Evolutionary conservation across 2,797 vertebrate genomes (phyloP), one percentile per base, ranked within the genome.

Genomic region (Sternotherus odoratus): DNA sequence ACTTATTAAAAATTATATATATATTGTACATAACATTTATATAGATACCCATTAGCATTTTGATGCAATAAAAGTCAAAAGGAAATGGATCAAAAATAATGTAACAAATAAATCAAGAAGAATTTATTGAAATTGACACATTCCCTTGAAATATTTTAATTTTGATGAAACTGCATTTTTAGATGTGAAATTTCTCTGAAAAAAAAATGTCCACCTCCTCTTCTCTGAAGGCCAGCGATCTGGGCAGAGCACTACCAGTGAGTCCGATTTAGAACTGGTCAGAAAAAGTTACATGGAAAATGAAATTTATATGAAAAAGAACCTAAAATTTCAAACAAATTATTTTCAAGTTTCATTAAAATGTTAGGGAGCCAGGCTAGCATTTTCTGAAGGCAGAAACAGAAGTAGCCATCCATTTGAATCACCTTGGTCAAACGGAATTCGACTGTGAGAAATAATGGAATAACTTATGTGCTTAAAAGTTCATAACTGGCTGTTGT

Each of bases 281-380:
- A 77, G 51, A 85, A 91, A 82, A 91, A 82, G 66, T 46, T 79
- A 46, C 39, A 50, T 82, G 57, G 23, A 94, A 88, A 79, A 88
- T 39, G 4, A 56, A 91, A 87, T n/a, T 12, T 28, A 49, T 26
- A 8, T 56, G 26, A 86, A 82, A 91, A 91, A 50, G 43, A 50
- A 2, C 63, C 6, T 1, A 85, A 21, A 77, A 90, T 85, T 49
- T 75, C 90, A 89, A 79, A 28, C 79, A 89, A 88, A 57, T 0
- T 43, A 78, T 66, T 72, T 72, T 74, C 11, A 23, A 0, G 1
- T 69, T 91, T 81, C 12, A 90, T 85, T 39, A 80, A 24, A 87
- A 85, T 85, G 80, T 69, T 83, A 60, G 43, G 6, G 19, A 53
- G 3, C 72, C 16, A 81, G 2, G 51, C 4, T 54, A 24, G n/a